Percentiles rank a stretch among this genome's conserved stretches.
Evolutionary conservation across 2,797 vertebrate species (phyloP).

Genomic region (Myotis findleyi): DNA sequence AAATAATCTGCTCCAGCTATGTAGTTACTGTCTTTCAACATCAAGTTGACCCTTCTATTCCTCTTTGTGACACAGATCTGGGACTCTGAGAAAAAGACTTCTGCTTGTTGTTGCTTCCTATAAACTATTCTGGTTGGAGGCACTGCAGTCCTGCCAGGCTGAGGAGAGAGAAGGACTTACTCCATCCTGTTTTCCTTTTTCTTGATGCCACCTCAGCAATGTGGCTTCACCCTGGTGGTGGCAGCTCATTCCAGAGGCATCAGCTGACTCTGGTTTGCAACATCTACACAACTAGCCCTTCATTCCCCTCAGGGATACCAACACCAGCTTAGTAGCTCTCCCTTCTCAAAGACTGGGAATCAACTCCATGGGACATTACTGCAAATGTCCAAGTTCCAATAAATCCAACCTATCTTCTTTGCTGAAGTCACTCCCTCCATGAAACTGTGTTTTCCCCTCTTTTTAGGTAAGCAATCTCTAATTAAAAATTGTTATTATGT

Average conservation of each 20-base stretch:
- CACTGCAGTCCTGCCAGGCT: not conserved
- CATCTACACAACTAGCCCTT: not conserved
- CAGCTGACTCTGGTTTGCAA: not conserved
- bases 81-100: not conserved
- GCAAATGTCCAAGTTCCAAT: not conserved
- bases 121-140: not conserved
- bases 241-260: not conserved
- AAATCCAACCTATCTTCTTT: not conserved
- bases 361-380: not conserved
- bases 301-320: not conserved
- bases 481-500: not conserved
- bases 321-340: not conserved
- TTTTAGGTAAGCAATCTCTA: not conserved
- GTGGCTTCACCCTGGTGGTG: not conserved
- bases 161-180: not conserved
- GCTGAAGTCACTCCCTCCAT: not conserved
- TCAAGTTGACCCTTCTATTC: not conserved
- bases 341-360: not conserved
- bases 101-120: not conserved
- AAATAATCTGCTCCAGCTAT: not conserved
- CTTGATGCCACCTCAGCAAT: not conserved
- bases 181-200: not conserved
- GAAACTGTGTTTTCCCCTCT: not conserved
- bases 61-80: not conserved
- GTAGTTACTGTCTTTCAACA: not conserved